These are phyloP conservation scores for Chloroceryle amazona DNA, from an alignment of 2,797 vertebrate genomes.

Conservation along the genomic window DNA sequence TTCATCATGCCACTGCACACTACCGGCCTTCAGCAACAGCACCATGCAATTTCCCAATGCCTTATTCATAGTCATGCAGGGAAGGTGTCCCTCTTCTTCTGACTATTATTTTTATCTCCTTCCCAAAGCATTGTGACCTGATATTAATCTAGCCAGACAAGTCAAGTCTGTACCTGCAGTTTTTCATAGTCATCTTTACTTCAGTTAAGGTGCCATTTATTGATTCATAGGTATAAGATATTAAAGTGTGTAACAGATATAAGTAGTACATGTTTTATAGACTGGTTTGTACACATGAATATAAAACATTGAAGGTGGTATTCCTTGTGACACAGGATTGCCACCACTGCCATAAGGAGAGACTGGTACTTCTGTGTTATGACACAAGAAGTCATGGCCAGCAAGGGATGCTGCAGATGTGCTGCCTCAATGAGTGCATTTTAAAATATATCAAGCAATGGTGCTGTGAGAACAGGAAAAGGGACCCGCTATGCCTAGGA, in stretches of 20 bases:
- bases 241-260: fast-evolving
- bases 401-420: not conserved
- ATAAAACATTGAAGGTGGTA: not conserved
- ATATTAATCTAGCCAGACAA: not conserved
- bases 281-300: not conserved
- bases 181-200: not conserved
- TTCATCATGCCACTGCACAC: not conserved
- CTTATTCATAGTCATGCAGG: not conserved
- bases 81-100: not conserved
- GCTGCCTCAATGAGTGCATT: fast-evolving
- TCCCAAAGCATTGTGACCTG: not conserved
- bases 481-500: not conserved
- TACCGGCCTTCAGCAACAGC: not conserved
- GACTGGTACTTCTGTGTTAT: not conserved
- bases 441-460: fast-evolving
- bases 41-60: not conserved
- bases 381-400: not conserved
- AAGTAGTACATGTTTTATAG: not conserved
- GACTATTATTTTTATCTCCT: not conserved
- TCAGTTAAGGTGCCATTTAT: not conserved
- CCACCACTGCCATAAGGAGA: not conserved
- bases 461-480: not conserved
- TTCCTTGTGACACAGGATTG: not conserved
- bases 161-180: not conserved
- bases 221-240: not conserved